A percentile compares a stretch with the other conserved stretches of the same genome.
Conservation (phyloP, 2,888 invertebrate genomes). For the Dexiosoma caninum region DNA sequence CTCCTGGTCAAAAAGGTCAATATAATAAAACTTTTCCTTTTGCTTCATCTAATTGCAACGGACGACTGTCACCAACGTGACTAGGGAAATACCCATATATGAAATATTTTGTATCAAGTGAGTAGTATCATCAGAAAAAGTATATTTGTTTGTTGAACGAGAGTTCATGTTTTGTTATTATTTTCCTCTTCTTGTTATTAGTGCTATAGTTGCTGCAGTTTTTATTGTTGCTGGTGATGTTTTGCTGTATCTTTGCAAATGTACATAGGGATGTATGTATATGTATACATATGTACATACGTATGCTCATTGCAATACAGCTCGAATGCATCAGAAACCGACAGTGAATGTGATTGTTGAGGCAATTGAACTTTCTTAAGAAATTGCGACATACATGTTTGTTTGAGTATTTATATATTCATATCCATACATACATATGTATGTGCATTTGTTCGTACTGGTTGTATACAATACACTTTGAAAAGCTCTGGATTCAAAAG, state of each 20-base stretch:
- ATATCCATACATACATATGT: not conserved
- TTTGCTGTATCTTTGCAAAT: constrained; percentile 35
- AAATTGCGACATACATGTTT: constrained; percentile 73
- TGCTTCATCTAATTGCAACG: no score
- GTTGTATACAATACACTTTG: constrained; percentile 74
- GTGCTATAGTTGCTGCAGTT: constrained; percentile 29
- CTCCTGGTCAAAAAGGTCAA: no score
- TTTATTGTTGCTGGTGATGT: constrained; percentile 26
- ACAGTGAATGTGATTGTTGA: constrained; percentile 76
- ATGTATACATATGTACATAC: not conserved
- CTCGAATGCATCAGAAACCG: constrained; percentile 69
- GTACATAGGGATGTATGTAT: constrained; percentile 19
- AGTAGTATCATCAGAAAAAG: constrained; percentile 6
- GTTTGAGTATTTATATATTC: not conserved
- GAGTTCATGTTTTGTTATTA: constrained; percentile 62
- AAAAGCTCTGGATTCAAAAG: constrained; percentile 77
- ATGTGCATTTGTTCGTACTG: not conserved
- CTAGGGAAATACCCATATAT: not conserved
- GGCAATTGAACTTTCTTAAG: constrained; percentile 77
- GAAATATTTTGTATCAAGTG: not conserved
- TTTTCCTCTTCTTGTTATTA: constrained; percentile 40
- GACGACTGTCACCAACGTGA: no score
- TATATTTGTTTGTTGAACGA: constrained; percentile 45
- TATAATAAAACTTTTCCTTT: no score
- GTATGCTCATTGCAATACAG: constrained; percentile 42